Base-by-base conservation (phyloP, 2,113 vertebrate species). In the Nothoprocta pentlandii region DNA sequence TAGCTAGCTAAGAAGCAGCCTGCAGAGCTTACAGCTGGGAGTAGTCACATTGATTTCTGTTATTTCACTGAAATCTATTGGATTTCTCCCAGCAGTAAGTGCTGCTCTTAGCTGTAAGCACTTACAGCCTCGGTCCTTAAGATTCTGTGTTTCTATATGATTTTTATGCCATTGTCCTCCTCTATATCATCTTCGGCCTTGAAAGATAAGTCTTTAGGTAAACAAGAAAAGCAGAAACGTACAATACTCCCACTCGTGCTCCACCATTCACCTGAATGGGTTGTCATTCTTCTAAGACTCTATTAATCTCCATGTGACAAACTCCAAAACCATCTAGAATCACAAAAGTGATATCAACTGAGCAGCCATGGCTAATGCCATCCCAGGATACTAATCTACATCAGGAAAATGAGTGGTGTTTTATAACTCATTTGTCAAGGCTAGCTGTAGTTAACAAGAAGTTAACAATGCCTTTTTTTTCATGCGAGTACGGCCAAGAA, bases 1-100 rank as follows among this genome's bases (percentile, higher is more conserved):
- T 39, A 67, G 7, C 32, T 12, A 54, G 34, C 22, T 54, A 15
- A 56, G n/a, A 68, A 73, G 34, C 26, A 42, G 11, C 32, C 87
- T 56, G 21, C 12, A 56, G 25, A 16, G 68, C 67, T 73, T 75
- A 56, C 71, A 61, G 63, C 84, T 86, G 84, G 63, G 53, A 88
- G 54, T 4, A 86, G 26, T 67, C 68, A 23, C 63, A 62, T 19
- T 51, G 73, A 83, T 86, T 80, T 86, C 87, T 92, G 2, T 92
- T 90, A 80, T 80, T 80, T 68, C 71, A 56, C 39, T 77, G 63
- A 88, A 92, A 90, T 94, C 89, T 71, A 36, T n/a, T 23, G 30
- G 51, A 87, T n/a, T 54, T 7, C 22, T 93, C 87, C 74, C 51
- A 87, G 77, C 77, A 76, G 11, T 36, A 34, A 90, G 32, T 54